Conservation (phyloP, 2,797 vertebrate species). For the Diglossa cyanea region DNA sequence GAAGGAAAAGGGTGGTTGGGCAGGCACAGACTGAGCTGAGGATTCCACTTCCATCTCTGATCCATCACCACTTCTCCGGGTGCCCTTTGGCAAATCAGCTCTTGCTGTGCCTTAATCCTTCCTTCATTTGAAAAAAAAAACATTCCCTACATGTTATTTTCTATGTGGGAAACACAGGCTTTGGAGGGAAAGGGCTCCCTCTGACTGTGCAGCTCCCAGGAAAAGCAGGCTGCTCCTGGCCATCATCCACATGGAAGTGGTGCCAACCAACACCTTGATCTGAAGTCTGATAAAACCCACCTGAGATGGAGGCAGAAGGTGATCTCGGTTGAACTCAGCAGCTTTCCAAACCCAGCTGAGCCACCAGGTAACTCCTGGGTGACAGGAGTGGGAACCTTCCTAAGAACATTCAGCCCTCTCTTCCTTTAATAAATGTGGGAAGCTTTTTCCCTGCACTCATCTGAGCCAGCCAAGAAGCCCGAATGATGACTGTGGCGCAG, state of each 20-base stretch:
- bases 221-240: not conserved
- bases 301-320: not conserved
- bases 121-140: not conserved
- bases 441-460: rapidly evolving
- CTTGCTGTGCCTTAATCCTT: not conserved
- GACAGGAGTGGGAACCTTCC: not conserved
- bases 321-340: not conserved
- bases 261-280: not conserved
- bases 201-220: not conserved
- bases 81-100: not conserved
- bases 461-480: not conserved
- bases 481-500: not conserved
- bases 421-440: not conserved
- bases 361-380: not conserved
- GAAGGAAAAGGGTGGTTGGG: not conserved
- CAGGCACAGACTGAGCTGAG: rapidly evolving
- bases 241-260: not conserved
- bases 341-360: not conserved
- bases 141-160: not conserved
- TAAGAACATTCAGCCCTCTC: not conserved
- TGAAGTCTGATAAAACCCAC: not conserved
- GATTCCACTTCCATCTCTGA: not conserved
- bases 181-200: not conserved
- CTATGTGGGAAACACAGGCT: not conserved
- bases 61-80: not conserved